A percentile compares a stretch with the other conserved stretches of the same genome.
Evolutionary conservation across 2,113 vertebrate genomes (phyloP).

Genomic region (Montifringilla adamsi): DNA sequence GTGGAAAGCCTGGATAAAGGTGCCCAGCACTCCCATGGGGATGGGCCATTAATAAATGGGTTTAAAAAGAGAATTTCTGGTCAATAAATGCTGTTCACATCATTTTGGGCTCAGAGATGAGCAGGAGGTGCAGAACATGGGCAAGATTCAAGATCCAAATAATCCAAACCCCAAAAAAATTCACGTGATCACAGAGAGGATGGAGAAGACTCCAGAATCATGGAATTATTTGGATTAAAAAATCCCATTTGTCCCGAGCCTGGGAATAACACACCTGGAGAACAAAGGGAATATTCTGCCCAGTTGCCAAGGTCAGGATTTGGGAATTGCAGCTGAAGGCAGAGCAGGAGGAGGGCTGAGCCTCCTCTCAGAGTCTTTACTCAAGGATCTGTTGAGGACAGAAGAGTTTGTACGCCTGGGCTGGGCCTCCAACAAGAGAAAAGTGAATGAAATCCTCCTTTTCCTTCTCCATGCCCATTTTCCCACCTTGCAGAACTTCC

Average conservation of each 20-base stretch:
- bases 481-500: not conserved
- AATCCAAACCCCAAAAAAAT: not conserved
- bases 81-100: not conserved
- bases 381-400: not conserved
- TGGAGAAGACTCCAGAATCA: not conserved
- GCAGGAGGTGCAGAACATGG: not conserved
- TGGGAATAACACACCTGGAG: not conserved
- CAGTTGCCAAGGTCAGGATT: not conserved
- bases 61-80: not conserved
- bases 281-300: not conserved
- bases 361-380: not conserved
- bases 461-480: fast-evolving
- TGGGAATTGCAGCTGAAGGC: not conserved
- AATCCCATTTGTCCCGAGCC: not conserved
- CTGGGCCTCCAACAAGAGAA: not conserved
- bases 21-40: fast-evolving
- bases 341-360: not conserved
- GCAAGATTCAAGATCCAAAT: not conserved
- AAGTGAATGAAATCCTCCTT: not conserved
- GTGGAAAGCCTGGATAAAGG: not conserved
- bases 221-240: not conserved
- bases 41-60: not conserved
- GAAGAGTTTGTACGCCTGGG: not conserved
- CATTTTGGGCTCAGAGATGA: not conserved
- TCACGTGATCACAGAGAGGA: not conserved